Conservation (phyloP, 2,113 vertebrate genomes). For the Siphamia tubifer region DNA sequence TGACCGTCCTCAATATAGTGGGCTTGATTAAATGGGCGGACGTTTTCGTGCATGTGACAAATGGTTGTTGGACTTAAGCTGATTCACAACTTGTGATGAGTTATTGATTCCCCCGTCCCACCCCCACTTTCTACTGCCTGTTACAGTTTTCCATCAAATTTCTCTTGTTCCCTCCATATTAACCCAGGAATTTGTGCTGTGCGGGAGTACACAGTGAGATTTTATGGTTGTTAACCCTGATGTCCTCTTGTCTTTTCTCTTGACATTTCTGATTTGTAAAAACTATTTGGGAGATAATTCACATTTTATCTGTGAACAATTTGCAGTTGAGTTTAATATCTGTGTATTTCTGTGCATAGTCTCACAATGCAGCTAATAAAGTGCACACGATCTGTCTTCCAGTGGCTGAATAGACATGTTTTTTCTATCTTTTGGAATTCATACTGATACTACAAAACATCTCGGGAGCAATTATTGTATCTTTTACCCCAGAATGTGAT, state of each 20-base stretch:
- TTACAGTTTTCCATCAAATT: conserved; percentile 58
- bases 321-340: neutral
- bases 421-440: too few relatives aligned
- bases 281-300: neutral
- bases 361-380: neutral
- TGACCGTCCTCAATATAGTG: conserved; percentile 49
- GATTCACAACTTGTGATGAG: conserved; percentile 79
- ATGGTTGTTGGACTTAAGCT: conserved; percentile 62
- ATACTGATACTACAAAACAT: too few relatives aligned
- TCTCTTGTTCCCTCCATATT: conserved; percentile 25
- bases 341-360: neutral
- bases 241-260: neutral
- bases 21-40: conserved; percentile 85
- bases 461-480: too few relatives aligned
- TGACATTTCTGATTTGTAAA: neutral
- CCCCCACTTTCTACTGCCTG: neutral
- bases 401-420: too few relatives aligned
- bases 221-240: neutral
- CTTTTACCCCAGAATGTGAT: too few relatives aligned
- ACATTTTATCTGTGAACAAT: neutral
- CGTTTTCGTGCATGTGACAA: conserved; percentile 72
- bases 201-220: neutral
- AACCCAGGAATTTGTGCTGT: neutral
- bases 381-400: neutral
- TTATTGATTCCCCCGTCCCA: conserved; percentile 71